phyloP scores from a whole-genome alignment of 2,797 vertebrate genomes.

The Melanotaenia pygmaea region DNA sequence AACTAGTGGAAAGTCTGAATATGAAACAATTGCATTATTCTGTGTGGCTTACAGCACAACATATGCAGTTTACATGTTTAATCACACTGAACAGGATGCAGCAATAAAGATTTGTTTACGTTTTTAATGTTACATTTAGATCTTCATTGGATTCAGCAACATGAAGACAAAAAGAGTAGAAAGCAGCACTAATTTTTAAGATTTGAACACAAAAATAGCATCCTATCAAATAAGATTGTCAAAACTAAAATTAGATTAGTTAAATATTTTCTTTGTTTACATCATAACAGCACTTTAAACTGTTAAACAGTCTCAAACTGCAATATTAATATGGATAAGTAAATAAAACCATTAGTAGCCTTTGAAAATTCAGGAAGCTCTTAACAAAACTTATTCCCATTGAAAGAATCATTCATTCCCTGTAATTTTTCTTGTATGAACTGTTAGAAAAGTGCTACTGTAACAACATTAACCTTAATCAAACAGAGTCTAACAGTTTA shows the following conservation, averaged over 20 bases:
- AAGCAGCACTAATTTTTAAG: background rate
- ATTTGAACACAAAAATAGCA: background rate
- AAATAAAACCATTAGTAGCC: slow-evolving; percentile 1
- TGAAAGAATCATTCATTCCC: background rate
- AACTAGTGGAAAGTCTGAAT: background rate
- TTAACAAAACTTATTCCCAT: background rate
- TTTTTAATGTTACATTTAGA: background rate
- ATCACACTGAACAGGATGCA: background rate
- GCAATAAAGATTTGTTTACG: background rate
- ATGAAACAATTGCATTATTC: background rate
- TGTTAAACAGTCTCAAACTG: slow-evolving; percentile 21
- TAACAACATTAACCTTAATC: slow-evolving; percentile 9
- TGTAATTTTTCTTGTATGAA: background rate
- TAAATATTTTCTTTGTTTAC: background rate
- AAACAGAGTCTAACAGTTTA: slow-evolving; percentile 3
- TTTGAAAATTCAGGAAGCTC: background rate
- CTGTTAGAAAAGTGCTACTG: slow-evolving; percentile 4
- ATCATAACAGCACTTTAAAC: slow-evolving; percentile 3
- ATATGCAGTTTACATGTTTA: background rate
- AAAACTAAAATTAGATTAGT: slow-evolving; percentile 32
- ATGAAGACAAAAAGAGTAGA: background rate
- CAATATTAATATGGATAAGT: background rate
- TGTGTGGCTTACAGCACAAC: background rate
- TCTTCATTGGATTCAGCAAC: background rate
- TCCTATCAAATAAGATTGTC: slow-evolving; percentile 39